Evolutionary conservation across 2,797 vertebrate genomes (phyloP), one percentile per base, ranked within the genome.

Genomic region (Capromys pilorides): DNA sequence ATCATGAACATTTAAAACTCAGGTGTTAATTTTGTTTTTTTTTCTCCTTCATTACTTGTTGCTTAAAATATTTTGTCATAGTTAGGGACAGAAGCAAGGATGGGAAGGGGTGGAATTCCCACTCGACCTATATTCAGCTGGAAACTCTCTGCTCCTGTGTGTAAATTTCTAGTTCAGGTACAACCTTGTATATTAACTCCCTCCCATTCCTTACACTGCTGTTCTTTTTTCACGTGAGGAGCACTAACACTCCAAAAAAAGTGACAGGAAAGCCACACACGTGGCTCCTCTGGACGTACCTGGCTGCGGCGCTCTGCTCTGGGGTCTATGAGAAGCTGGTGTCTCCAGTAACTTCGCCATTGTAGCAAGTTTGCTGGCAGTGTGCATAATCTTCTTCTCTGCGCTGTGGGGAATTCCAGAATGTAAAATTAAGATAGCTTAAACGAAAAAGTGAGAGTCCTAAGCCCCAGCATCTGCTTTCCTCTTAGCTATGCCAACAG

Each of bases 321-420:
- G 97, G 6, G 83, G 98, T 96, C 96, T 86, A 92, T 97, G 98
- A 88, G 98, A 91, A 87, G 98, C 93, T 3, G 99, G 99, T 0
- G 99, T 99, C 97, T 99, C 99, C 7, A 99, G 97, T 45, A 99
- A 98, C 98, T 99, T 99, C 59, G 99, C 99, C 99, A 99, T 99
- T 21, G 98, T 98, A 13, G 98, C 99, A 94, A 99, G 98, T 96
- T 99, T 99, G 98, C 99, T 99, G 54, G 99, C 99, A 96, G 99
- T 99, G 83, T 98, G 98, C 97, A 99, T 99, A 95, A 99, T 99
- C 98, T 99, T 99, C 97, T 99, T 99, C 95, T 99, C 99, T 94
- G 99, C 99, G 75, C 99, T 99, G 97, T 54, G 73, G 94, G 96
- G 86, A 97, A 98, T 96, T 96, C 85, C 90, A 97, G 86, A 96